These are phyloP conservation scores for Leptosomus discolor DNA, from an alignment of 2,113 vertebrate species.

Conservation along the genomic window DNA sequence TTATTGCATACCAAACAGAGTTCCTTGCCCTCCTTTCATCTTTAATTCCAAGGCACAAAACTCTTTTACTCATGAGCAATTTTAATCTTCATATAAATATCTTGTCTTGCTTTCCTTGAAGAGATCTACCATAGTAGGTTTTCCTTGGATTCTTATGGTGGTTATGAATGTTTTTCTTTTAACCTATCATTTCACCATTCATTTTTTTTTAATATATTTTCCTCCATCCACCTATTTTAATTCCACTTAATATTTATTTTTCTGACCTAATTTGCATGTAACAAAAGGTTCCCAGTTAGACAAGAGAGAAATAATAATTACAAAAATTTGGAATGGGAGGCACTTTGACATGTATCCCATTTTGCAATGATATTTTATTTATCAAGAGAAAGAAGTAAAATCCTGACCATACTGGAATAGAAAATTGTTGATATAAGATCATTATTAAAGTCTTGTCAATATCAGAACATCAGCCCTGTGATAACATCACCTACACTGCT, in stretches of 20 bases:
- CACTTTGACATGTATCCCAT: not conserved
- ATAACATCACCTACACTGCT: not conserved
- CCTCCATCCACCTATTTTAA: not conserved
- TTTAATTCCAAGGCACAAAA: not conserved
- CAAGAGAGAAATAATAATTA: not conserved
- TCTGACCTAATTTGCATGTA: not conserved
- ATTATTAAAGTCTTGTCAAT: not conserved
- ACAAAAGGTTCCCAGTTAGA: not conserved
- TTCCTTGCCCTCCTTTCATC: not conserved
- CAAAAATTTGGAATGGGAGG: not conserved
- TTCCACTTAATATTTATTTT: not conserved
- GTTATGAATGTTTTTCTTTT: not conserved
- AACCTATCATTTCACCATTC: not conserved
- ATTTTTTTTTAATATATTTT: not conserved
- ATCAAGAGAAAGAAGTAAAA: not conserved
- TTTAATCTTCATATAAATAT: constrained; percentile 22
- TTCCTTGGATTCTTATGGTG: not conserved
- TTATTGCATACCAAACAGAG: constrained; percentile 38
- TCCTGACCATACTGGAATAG: not conserved
- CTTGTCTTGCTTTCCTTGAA: not conserved
- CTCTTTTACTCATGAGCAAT: not conserved
- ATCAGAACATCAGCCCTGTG: not conserved
- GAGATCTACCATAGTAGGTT: not conserved
- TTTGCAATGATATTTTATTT: not conserved
- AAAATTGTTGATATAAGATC: not conserved